phyloP scores from a whole-genome alignment of 1,140 invertebrate genomes.

The Drosophila kikkawai region DNA sequence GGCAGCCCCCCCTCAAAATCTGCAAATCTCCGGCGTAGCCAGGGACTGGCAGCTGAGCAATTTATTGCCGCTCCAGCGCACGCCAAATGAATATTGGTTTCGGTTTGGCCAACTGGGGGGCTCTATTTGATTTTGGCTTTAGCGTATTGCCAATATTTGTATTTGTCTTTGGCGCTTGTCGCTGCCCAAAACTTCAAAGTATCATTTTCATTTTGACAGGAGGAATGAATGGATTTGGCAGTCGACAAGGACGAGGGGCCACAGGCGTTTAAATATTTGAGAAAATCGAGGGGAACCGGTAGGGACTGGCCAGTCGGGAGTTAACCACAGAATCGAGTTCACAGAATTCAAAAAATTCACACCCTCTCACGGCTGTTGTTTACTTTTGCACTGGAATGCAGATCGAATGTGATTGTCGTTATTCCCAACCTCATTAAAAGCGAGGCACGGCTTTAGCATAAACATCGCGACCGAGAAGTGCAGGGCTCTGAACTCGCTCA shows the following conservation, averaged over 20 bases:
- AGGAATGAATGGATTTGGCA: slow-evolving; percentile 6
- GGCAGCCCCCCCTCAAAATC: slow-evolving; percentile 20
- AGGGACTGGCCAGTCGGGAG: background rate
- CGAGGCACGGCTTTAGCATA: slow-evolving; percentile 30
- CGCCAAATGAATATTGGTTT: slow-evolving; percentile 78
- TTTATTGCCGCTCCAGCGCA: slow-evolving; percentile 75
- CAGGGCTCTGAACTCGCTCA: slow-evolving; percentile 29
- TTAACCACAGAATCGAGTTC: slow-evolving; percentile 17
- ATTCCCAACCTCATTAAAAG: slow-evolving; percentile 23
- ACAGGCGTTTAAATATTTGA: slow-evolving; percentile 39
- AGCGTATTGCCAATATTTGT: slow-evolving; percentile 81
- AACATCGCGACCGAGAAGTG: slow-evolving; percentile 35
- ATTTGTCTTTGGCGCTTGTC: slow-evolving; percentile 68
- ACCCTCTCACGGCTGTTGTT: slow-evolving; percentile 40
- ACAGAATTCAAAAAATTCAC: slow-evolving; percentile 52
- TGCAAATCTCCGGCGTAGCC: slow-evolving; percentile 35
- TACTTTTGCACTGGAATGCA: slow-evolving; percentile 37
- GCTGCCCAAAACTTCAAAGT: slow-evolving; percentile 64
- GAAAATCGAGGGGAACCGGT: background rate
- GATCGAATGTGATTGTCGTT: slow-evolving; percentile 30
- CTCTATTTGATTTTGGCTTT: slow-evolving; percentile 79
- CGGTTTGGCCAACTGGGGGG: slow-evolving; percentile 51
- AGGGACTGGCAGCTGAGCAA: slow-evolving; percentile 58
- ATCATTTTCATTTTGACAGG: slow-evolving; percentile 69
- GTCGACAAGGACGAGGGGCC: slow-evolving; percentile 4